phyloP scores from a whole-genome alignment of 1,140 invertebrate genomes.

The Stegodyphus mimosarum region DNA sequence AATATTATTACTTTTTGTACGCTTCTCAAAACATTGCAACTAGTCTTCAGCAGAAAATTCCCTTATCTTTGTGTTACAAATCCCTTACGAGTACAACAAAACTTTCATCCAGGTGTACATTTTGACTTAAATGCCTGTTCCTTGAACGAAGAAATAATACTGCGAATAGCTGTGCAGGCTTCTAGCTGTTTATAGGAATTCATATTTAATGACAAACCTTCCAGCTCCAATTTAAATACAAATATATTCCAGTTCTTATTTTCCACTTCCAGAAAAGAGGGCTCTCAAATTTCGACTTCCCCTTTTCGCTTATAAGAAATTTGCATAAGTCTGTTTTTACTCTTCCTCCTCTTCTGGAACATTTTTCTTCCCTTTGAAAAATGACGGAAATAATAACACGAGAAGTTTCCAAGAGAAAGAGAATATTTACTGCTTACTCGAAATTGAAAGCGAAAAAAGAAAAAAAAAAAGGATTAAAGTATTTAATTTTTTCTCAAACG shows the following conservation, averaged over 20 bases:
- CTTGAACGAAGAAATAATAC: too few relatives aligned
- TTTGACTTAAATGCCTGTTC: too few relatives aligned
- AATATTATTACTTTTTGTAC: too few relatives aligned
- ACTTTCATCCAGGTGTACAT: too few relatives aligned
- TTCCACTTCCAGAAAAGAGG: neutral
- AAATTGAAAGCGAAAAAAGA: neutral
- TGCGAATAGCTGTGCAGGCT: neutral
- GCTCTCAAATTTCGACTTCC: neutral
- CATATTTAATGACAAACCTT: conserved; percentile 37
- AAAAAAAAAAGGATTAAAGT: neutral
- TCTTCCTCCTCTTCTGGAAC: neutral
- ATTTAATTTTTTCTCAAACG: too few relatives aligned
- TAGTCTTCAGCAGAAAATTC: too few relatives aligned
- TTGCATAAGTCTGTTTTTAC: conserved; percentile 22
- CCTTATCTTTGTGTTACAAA: too few relatives aligned
- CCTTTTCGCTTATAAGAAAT: conserved; percentile 29
- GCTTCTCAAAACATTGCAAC: too few relatives aligned
- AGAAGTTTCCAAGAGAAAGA: conserved; percentile 36
- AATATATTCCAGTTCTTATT: conserved; percentile 20
- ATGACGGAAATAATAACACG: conserved; percentile 47
- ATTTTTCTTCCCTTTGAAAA: neutral
- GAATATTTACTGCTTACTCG: conserved; percentile 15
- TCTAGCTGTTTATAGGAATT: conserved; percentile 20
- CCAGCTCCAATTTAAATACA: conserved; percentile 34
- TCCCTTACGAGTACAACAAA: too few relatives aligned